Evolutionary conservation across 2,888 invertebrate genomes (phyloP).

Genomic region (Leucania comma): DNA sequence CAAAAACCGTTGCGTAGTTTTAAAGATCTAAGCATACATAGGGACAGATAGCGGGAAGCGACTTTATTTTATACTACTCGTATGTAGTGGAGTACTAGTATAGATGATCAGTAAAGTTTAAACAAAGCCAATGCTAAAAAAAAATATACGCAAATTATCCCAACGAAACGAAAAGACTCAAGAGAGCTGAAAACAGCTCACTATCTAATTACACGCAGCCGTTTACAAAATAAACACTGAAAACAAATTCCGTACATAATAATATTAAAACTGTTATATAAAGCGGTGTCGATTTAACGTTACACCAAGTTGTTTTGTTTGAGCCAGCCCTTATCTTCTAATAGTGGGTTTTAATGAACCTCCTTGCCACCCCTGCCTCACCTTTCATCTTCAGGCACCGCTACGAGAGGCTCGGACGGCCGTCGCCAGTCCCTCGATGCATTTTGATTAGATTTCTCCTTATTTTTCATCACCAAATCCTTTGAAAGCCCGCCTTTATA

Average conservation of each 20-base stretch:
- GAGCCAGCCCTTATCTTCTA: conserved; percentile 78
- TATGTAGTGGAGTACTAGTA: too few species aligned
- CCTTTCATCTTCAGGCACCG: conserved; percentile 90
- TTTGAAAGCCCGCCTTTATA: conserved; percentile 12
- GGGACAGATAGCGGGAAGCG: too few species aligned
- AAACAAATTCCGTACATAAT: conserved; percentile 53
- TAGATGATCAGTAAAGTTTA: not conserved
- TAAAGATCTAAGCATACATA: too few species aligned
- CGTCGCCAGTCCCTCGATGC: conserved; percentile 82
- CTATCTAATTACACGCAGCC: conserved; percentile 31
- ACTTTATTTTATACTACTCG: too few species aligned
- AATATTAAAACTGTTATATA: conserved; percentile 59
- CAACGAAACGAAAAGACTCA: not conserved
- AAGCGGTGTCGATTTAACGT: conserved; percentile 74
- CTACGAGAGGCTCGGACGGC: conserved; percentile 83
- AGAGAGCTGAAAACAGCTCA: conserved; percentile 5
- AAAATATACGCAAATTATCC: not conserved
- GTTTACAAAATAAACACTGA: conserved; percentile 44
- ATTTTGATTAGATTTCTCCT: conserved; percentile 85
- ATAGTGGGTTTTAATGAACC: conserved; percentile 87
- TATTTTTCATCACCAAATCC: conserved; percentile 77
- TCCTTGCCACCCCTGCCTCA: conserved; percentile 77
- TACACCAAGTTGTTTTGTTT: conserved; percentile 79
- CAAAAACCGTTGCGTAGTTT: too few species aligned
- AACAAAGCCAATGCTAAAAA: not conserved